Base-by-base conservation (phyloP, 2,888 invertebrate genomes). In the Galerucella calmariensis region DNA sequence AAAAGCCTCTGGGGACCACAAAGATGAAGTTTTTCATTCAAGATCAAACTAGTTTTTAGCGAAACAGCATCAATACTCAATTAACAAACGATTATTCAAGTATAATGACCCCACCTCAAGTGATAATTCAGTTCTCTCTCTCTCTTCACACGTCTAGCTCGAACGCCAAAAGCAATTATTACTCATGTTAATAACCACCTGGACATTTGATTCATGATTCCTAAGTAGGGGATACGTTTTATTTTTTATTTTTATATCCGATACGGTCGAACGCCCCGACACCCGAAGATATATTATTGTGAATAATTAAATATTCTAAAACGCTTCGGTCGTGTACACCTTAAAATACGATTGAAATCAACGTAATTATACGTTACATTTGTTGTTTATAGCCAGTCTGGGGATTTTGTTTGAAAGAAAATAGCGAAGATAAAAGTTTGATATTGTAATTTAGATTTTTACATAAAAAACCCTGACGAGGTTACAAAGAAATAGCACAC, bases 201-300 rank as follows among this genome's bases (percentile, higher is more conserved):
- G 84, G 80, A 81, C 79, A 77, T 78, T 82, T 85, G 85, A 86
- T 86, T 85, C 85, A 85, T 86, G 83, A 80, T 80, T 77, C 75
- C 80, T 85, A 85, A 86, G 81, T 83, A 84, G 82, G 83, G 83
- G 79, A 11, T 61, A 3, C 27, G 27, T 3, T 27, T 27, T 27
- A 5, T 27, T 27, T 27, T 1, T 27, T 27, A n/a, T n/a, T 27
- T 27, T 27, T 27, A 81, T 81, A 58, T 72, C 69, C 61, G 67
- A 67, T 20, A 51, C 67, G 56, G 53, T 67, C 53, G n/a, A 24
- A 6, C n/a, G 67, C 24, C 41, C 35, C 27, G 46, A 67, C 48
- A 35, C 67, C 27, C 14, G n/a, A 61, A 35, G 61, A 61, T 61
- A 61, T 61, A 61, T 61, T 61, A n/a, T n/a, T n/a, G 61, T 61